Percentiles rank a stretch among this genome's conserved stretches.
These are phyloP conservation scores for Oreochromis mossambicus DNA, from an alignment of 2,797 vertebrate species.

Conservation along the genomic window DNA sequence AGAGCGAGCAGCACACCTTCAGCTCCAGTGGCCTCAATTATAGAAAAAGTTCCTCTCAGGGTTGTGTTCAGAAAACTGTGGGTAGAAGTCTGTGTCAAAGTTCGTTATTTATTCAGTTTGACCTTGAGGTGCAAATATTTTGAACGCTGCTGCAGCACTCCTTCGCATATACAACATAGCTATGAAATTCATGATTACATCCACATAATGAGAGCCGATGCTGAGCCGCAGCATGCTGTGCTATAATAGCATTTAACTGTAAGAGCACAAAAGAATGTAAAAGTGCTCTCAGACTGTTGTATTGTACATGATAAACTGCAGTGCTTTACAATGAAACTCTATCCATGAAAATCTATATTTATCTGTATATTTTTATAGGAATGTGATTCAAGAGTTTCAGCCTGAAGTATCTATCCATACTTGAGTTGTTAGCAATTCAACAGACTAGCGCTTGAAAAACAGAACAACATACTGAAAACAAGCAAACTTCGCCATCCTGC, in stretches of 20 bases:
- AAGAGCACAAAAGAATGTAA: neutral
- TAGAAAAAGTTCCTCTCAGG: neutral
- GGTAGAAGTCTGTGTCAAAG: conserved; percentile 24
- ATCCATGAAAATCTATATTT: neutral
- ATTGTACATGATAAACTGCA: neutral
- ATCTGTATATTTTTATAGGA: neutral
- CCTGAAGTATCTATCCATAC: neutral
- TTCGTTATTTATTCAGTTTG: conserved; percentile 42
- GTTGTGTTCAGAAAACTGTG: neutral
- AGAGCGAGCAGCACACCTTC: neutral
- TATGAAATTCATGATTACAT: neutral
- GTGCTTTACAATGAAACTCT: neutral
- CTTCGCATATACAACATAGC: neutral
- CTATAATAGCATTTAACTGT: neutral
- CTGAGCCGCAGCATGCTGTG: neutral
- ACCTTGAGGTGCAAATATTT: conserved; percentile 34
- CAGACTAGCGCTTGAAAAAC: neutral
- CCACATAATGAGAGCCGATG: neutral
- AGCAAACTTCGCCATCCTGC: neutral
- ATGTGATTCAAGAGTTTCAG: neutral
- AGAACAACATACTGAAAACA: neutral
- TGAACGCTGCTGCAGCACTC: neutral
- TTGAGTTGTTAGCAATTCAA: neutral
- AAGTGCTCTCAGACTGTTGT: neutral
- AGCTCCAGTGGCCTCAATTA: conserved; percentile 10